Evolutionary conservation across 2,797 vertebrate species (phyloP).

Genomic region (Dendrocincla fuliginosa): DNA sequence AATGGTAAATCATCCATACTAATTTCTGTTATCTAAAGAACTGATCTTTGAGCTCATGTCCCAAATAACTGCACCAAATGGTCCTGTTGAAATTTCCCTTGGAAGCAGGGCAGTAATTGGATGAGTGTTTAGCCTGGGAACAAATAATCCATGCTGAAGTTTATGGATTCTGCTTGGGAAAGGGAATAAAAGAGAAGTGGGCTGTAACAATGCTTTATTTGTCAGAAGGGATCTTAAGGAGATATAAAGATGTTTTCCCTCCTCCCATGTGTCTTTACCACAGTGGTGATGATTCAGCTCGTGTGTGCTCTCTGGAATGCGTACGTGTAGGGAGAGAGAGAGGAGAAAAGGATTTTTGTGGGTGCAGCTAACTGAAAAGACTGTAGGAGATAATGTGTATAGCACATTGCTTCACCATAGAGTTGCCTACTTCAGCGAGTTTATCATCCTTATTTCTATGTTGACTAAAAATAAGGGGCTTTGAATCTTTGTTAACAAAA

Average conservation of each 20-base stretch:
- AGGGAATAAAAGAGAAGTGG: background rate
- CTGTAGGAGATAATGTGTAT: background rate
- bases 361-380: background rate
- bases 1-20: conserved; percentile 23
- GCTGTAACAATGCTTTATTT: background rate
- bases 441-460: background rate
- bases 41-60: background rate
- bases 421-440: background rate
- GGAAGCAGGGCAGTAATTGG: background rate
- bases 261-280: background rate
- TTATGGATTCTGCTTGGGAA: background rate
- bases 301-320: background rate
- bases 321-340: background rate
- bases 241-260: background rate
- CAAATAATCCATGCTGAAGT: background rate
- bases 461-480: background rate
- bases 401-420: background rate
- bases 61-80: conserved; percentile 6
- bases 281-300: conserved; percentile 18
- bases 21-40: conserved; percentile 18
- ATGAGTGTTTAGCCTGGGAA: conserved; percentile 7
- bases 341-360: background rate
- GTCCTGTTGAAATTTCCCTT: conserved; percentile 8
- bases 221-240: background rate
- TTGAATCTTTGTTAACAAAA: background rate